Evolutionary conservation across 2,797 vertebrate species (phyloP).

Genomic region (Karalla daura): DNA sequence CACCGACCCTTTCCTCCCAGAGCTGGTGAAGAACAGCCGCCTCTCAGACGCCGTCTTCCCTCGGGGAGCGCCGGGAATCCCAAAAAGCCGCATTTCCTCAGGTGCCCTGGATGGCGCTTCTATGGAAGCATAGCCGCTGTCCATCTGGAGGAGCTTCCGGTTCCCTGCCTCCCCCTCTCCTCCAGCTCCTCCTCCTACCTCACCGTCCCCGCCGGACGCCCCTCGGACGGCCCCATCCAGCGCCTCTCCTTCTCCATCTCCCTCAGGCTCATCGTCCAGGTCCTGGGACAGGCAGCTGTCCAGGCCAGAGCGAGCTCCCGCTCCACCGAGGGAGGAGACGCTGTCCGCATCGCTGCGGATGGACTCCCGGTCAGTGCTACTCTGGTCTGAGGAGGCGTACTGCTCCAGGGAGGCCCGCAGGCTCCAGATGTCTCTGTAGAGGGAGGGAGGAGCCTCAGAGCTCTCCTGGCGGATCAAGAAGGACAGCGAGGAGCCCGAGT

Average conservation of each 20-base stretch:
- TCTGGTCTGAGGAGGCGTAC: conserved; percentile 92
- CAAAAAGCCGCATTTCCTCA: conserved; percentile 86
- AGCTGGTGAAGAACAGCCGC: conserved; percentile 89
- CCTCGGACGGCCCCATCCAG: conserved; percentile 52
- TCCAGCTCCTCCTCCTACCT: conserved; percentile 61
- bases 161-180: conserved; percentile 85
- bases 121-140: conserved; percentile 97
- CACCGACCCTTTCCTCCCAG: conserved; percentile 88
- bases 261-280: conserved; percentile 84
- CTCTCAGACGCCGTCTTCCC: conserved; percentile 91
- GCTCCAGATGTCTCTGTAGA: conserved; percentile 96
- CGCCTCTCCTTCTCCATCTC: conserved; percentile 68
- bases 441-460: conserved; percentile 80
- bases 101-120: conserved; percentile 89
- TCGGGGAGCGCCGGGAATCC: conserved; percentile 72
- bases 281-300: conserved; percentile 85
- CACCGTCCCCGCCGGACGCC: conserved; percentile 57
- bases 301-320: conserved; percentile 70
- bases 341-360: conserved; percentile 93
- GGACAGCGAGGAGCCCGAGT: conserved; percentile 65
- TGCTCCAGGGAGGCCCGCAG: conserved; percentile 94
- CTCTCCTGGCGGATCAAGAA: conserved; percentile 74
- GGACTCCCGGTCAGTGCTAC: conserved; percentile 93
- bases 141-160: conserved; percentile 96
- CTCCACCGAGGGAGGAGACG: conserved; percentile 85